Conservation (phyloP, 2,113 vertebrate genomes). For the Myrmecophaga tridactyla region DNA sequence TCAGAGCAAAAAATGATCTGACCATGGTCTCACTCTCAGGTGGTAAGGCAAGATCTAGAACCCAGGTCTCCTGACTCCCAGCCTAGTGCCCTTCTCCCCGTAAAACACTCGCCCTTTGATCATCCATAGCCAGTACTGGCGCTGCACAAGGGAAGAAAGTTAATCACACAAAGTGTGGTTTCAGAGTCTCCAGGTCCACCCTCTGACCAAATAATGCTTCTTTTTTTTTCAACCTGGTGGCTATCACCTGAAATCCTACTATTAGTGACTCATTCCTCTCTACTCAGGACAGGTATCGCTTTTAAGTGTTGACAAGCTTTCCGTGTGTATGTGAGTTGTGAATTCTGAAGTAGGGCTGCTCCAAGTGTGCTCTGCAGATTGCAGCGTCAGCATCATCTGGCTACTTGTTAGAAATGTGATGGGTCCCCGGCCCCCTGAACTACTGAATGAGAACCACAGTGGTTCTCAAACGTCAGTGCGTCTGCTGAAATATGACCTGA, state of each 20-base stretch:
- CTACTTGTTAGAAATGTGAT: not conserved
- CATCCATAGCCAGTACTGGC: not conserved
- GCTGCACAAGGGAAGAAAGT: not conserved
- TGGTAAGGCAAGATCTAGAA: not conserved
- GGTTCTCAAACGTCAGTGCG: not conserved
- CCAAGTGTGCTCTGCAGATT: not conserved
- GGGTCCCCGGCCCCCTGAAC: not conserved
- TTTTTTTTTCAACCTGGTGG: not conserved
- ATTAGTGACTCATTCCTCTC: not conserved
- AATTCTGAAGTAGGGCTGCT: not conserved
- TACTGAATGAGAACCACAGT: not conserved
- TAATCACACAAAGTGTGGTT: not conserved
- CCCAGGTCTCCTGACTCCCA: not conserved
- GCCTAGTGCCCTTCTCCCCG: not conserved
- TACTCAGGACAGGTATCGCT: not conserved
- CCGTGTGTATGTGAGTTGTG: not conserved
- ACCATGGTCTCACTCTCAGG: not conserved
- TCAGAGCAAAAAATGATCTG: not conserved
- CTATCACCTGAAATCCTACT: not conserved
- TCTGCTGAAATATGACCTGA: not conserved
- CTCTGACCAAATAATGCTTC: not conserved
- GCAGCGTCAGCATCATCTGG: not conserved
- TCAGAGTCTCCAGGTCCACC: not conserved
- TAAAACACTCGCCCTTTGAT: not conserved
- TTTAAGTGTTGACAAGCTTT: not conserved